Evolutionary conservation across 1,140 invertebrate genomes (phyloP).

Genomic region (Achatina immaculata): DNA sequence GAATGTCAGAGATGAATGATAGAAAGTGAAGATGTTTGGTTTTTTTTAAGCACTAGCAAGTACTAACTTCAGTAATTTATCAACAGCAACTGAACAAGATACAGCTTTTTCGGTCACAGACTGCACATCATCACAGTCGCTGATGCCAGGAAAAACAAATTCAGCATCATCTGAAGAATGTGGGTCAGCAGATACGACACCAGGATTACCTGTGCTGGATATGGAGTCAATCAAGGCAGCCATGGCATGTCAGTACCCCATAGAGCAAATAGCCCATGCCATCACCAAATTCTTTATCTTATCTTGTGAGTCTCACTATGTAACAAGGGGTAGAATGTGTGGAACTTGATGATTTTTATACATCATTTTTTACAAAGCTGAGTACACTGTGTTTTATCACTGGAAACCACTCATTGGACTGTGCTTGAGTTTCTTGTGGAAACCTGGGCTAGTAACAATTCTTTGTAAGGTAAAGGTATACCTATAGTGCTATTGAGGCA

Average conservation of each 20-base stretch:
- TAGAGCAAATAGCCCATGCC: conserved; percentile 24
- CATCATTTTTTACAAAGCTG: too few relatives aligned
- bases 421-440: too few relatives aligned
- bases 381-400: too few relatives aligned
- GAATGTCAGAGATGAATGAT: too few relatives aligned
- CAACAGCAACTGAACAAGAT: conserved; percentile 17
- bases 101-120: conserved; percentile 1
- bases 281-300: conserved; percentile 24
- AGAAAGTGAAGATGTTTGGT: too few relatives aligned
- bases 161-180: neutral
- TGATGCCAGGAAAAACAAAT: neutral
- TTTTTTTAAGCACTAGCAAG: too few relatives aligned
- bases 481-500: too few relatives aligned
- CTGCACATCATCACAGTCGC: neutral
- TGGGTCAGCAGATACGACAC: neutral
- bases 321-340: neutral
- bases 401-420: too few relatives aligned
- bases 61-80: too few relatives aligned
- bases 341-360: too few relatives aligned
- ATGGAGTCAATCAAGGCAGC: conserved; percentile 33
- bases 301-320: conserved; percentile 1
- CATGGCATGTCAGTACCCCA: conserved; percentile 12
- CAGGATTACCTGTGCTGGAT: neutral
- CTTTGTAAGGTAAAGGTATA: too few relatives aligned
- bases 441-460: too few relatives aligned